These are phyloP conservation scores for Cynoglossus semilaevis DNA, from an alignment of 2,113 vertebrate genomes.

Conservation along the genomic window DNA sequence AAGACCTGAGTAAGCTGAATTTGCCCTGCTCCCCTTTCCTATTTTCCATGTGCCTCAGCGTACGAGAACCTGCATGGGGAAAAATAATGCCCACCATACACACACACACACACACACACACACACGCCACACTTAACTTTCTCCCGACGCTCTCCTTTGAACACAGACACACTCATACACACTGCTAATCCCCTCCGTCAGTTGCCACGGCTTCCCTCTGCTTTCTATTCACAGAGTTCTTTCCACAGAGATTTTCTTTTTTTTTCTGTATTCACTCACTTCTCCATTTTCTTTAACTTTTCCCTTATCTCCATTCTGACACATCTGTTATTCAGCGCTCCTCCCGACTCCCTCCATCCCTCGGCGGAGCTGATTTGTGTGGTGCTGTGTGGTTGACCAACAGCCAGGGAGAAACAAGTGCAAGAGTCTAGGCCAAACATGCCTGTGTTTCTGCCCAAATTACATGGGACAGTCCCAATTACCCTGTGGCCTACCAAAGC, in stretches of 20 bases:
- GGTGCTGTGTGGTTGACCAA: constrained; percentile 70
- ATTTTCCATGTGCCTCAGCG: constrained; percentile 77
- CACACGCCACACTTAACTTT: constrained; percentile 54
- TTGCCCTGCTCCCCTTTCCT: constrained; percentile 73
- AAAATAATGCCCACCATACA: constrained; percentile 69
- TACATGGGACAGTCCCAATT: constrained; percentile 83
- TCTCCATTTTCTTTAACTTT: constrained; percentile 19
- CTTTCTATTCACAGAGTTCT: constrained; percentile 37
- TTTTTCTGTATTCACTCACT: constrained; percentile 16
- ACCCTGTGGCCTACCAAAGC: constrained; percentile 83
- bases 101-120: constrained; percentile 27
- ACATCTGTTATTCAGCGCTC: constrained; percentile 24
- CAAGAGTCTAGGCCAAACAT: constrained; percentile 66
- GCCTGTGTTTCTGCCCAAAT: constrained; percentile 76
- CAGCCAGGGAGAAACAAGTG: constrained; percentile 80
- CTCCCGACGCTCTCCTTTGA: constrained; percentile 47
- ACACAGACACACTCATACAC: constrained; percentile 1
- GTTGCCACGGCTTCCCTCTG: constrained; percentile 34
- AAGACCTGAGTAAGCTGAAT: constrained; percentile 77
- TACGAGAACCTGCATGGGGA: constrained; percentile 71
- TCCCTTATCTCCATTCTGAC: constrained; percentile 34
- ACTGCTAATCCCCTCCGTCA: constrained; percentile 38
- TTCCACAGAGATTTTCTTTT: constrained; percentile 26
- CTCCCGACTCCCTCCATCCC: constrained; percentile 14
- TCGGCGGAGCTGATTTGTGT: constrained; percentile 44